Percentiles rank a stretch among this genome's conserved stretches.
Evolutionary conservation across 2,888 invertebrate genomes (phyloP).

Genomic region (Torymus auratus): DNA sequence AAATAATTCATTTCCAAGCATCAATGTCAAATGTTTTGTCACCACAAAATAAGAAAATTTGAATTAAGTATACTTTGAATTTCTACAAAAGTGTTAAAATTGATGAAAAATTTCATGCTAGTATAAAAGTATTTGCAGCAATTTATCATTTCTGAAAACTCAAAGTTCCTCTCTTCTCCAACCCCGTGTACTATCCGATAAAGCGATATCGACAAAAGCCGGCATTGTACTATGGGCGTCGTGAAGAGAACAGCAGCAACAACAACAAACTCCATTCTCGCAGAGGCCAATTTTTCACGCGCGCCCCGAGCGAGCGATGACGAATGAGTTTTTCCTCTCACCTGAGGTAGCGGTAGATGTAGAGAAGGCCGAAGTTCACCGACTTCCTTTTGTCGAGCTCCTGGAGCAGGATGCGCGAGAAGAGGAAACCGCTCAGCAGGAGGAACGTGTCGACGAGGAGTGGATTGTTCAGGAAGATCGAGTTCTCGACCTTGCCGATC

Average conservation of each 20-base stretch:
- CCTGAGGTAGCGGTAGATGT: constrained; percentile 84
- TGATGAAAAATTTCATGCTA: too few species aligned
- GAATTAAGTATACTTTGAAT: too few species aligned
- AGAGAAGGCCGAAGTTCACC: constrained; percentile 81
- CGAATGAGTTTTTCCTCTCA: constrained; percentile 66
- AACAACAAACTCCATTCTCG: constrained; percentile 32
- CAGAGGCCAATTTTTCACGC: constrained; percentile 17
- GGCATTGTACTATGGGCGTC: constrained; percentile 3
- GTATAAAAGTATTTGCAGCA: too few species aligned
- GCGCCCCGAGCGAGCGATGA: constrained; percentile 17
- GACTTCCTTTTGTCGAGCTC: constrained; percentile 82
- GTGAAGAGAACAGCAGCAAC: not conserved
- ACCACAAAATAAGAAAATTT: too few species aligned
- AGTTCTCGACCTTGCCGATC: constrained; percentile 79
- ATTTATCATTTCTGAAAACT: too few species aligned
- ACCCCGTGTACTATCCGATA: too few species aligned
- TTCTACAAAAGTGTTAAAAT: too few species aligned
- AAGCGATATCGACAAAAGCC: too few species aligned
- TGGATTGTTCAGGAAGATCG: constrained; percentile 83
- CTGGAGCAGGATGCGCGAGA: constrained; percentile 82
- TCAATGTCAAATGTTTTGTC: too few species aligned
- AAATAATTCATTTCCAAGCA: too few species aligned
- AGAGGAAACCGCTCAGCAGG: constrained; percentile 84
- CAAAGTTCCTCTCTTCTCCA: too few species aligned
- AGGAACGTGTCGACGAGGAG: constrained; percentile 86